phyloP scores from a whole-genome alignment of 2,113 vertebrate genomes.

The Syngnathus typhle region DNA sequence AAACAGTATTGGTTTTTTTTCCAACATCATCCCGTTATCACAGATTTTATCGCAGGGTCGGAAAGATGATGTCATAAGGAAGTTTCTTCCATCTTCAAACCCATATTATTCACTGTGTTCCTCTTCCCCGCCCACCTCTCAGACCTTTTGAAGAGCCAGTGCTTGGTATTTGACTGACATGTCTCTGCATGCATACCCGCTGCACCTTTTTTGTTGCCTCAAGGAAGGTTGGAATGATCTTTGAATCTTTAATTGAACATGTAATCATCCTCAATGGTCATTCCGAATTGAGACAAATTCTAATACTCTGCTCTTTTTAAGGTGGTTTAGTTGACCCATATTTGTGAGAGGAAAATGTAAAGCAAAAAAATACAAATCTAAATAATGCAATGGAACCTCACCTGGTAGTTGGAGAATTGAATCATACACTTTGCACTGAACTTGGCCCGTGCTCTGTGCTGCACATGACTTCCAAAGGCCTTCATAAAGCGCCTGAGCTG shows the following conservation, averaged over 20 bases:
- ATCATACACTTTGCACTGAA: conserved; percentile 91
- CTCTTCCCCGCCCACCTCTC: background rate
- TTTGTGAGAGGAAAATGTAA: background rate
- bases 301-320: background rate
- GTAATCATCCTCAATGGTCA: background rate
- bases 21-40: no score
- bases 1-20: no score
- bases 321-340: background rate
- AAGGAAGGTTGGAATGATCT: conserved; percentile 14
- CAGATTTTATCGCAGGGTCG: background rate
- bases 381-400: conserved; percentile 50
- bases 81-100: background rate
- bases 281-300: background rate
- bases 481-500: conserved; percentile 86
- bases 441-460: conserved; percentile 89
- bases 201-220: background rate
- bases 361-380: background rate
- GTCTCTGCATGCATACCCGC: conserved; percentile 43
- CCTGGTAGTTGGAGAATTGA: conserved; percentile 83
- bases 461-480: conserved; percentile 92
- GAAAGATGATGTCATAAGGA: background rate
- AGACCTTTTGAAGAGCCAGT: background rate
- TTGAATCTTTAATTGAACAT: background rate
- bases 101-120: background rate
- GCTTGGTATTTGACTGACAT: conserved; percentile 54